Percentiles rank a stretch among this genome's conserved stretches.
Evolutionary conservation across 2,888 invertebrate genomes (phyloP).

Genomic region (Diadromus collaris): DNA sequence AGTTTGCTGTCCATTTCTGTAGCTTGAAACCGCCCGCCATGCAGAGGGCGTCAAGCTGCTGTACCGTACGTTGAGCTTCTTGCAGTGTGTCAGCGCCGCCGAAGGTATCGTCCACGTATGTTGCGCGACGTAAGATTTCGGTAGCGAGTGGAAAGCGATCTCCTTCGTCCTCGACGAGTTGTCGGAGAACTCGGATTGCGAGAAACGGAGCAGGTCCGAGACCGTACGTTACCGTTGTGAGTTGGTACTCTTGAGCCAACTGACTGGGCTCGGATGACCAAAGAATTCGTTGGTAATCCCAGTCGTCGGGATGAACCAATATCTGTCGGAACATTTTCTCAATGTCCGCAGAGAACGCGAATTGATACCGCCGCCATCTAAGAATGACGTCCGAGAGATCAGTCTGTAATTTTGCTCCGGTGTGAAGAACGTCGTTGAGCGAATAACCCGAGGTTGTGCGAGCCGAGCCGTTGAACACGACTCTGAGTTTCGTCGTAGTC

Average conservation of each 20-base stretch:
- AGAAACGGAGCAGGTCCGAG: slow-evolving; percentile 30
- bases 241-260: slow-evolving; percentile 29
- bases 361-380: slow-evolving; percentile 39
- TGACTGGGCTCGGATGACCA: slow-evolving; percentile 29
- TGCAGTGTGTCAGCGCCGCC: slow-evolving; percentile 41
- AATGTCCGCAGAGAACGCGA: slow-evolving; percentile 47
- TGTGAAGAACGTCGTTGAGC: slow-evolving; percentile 40
- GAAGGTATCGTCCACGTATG: slow-evolving; percentile 53
- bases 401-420: slow-evolving; percentile 34
- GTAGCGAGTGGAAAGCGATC: slow-evolving; percentile 36
- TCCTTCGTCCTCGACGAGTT: slow-evolving; percentile 43
- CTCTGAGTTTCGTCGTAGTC: slow-evolving; percentile 43
- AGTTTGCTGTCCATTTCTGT: slow-evolving; percentile 42
- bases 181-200: slow-evolving; percentile 33
- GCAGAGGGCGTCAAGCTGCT: slow-evolving; percentile 40
- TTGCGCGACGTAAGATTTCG: slow-evolving; percentile 32
- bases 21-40: slow-evolving; percentile 51
- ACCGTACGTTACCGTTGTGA: slow-evolving; percentile 52
- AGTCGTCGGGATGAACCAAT: slow-evolving; percentile 38
- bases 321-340: slow-evolving; percentile 55
- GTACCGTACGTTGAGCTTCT: slow-evolving; percentile 13
- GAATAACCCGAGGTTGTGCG: slow-evolving; percentile 34
- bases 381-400: slow-evolving; percentile 30
- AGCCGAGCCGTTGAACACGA: slow-evolving; percentile 50
- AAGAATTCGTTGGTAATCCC: slow-evolving; percentile 45